Base-by-base conservation (phyloP, 2,888 invertebrate species). In the Drosophila ustulata region DNA sequence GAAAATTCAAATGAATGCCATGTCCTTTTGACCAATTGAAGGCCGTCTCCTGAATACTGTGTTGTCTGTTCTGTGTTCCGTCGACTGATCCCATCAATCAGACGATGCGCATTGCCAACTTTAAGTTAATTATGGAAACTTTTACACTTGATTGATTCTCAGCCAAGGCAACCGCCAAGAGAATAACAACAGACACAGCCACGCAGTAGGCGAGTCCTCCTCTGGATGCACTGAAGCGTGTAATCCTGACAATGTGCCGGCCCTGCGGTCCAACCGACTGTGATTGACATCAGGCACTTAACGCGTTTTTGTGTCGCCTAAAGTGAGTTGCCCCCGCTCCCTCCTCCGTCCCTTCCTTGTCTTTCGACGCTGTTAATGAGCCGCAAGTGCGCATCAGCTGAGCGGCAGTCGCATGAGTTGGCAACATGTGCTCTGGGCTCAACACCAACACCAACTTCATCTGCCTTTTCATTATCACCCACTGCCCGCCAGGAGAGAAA, bases 321-420 rank as follows among this genome's bases (percentile, higher is more conserved):
- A 67, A 68, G 68, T 76, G 64, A 46, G 67, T 59, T 43, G 28
- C 13, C 51, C 32, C 49, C 43, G 43, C 51, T 49, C 53, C 13
- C 1, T 7, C 5, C 11, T 23, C 11, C 26, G 1, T n/a, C 9
- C 2, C 26, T 50, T 4, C 45, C 7, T 11, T 34, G 3, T 6
- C 23, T 6, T 8, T 32, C 34, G 37, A 30, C 8, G 37, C 30
- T 57, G 74, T 63, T 75, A 86, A 84, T 87, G 87, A 84, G 75
- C 80, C 82, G 57, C 84, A 83, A 84, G 82, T 72, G 78, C 72
- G 80, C 87, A 87, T 87, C 83, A 84, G 83, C 73, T 87, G 78
- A 80, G 71, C 58, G 34, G 3, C 45, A 18, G 39, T 25, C 43
- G 47, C 58, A 58, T 65, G 65, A 61, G 64, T 65, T 62, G 61